These are phyloP conservation scores for Azemiops feae DNA, from an alignment of 2,113 vertebrate genomes.

Conservation along the genomic window DNA sequence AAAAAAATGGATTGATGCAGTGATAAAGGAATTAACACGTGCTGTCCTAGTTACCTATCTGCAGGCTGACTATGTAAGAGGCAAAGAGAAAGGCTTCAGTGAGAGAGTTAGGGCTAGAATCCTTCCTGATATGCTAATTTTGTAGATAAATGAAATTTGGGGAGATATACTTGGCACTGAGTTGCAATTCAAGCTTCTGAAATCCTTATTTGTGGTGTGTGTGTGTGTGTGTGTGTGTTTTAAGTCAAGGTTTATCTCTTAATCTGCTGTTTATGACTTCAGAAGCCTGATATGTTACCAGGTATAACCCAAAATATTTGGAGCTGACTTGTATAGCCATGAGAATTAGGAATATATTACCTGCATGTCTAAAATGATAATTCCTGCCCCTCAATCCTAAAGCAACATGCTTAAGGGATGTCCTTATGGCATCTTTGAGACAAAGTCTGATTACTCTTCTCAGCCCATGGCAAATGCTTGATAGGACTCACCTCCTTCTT, in stretches of 20 bases:
- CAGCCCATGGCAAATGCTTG: not conserved
- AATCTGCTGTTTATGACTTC: not conserved
- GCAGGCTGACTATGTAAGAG: not conserved
- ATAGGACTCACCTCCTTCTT: conserved; percentile 76
- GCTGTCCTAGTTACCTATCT: not conserved
- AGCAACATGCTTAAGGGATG: not conserved
- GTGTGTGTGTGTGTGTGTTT: not conserved
- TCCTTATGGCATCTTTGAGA: not conserved
- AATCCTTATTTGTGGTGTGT: not conserved
- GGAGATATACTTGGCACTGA: not conserved
- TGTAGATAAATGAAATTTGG: not conserved
- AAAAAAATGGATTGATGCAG: not conserved
- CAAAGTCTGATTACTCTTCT: not conserved
- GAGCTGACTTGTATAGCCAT: not conserved
- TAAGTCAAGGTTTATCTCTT: not conserved
- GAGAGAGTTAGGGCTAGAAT: not conserved
- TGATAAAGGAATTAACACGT: not conserved
- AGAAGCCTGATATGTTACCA: not conserved
- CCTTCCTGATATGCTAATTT: not conserved
- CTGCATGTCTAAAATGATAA: not conserved
- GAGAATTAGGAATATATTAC: not conserved
- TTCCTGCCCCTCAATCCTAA: not conserved
- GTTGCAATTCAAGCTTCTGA: not conserved
- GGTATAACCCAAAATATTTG: not conserved
- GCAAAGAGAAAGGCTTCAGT: not conserved